phyloP scores from a whole-genome alignment of 37 sponge, comb jelly and placozoan species.

The Halisarca cf. caerulea region DNA sequence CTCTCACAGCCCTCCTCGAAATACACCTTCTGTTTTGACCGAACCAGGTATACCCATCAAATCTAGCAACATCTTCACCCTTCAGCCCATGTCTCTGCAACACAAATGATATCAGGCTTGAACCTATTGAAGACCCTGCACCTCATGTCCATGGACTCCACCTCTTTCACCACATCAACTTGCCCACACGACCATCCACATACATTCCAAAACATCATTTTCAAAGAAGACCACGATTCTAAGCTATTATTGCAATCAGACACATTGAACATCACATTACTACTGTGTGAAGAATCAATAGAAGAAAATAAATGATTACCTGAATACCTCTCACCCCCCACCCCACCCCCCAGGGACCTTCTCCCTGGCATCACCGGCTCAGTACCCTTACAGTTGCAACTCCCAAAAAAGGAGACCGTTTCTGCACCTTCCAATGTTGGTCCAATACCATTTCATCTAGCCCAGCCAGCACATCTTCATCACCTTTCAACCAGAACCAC shows the following conservation, averaged over 20 bases:
- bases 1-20: background rate
- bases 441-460: background rate
- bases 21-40: background rate
- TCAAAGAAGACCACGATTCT: background rate
- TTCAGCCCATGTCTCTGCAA: conserved; percentile 9
- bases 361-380: background rate
- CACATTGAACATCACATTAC: too few species aligned
- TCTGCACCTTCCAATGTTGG: background rate
- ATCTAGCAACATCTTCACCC: background rate
- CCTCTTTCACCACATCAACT: background rate
- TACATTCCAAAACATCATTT: conserved; percentile 16
- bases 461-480: background rate
- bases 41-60: conserved; percentile 11
- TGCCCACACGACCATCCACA: too few species aligned
- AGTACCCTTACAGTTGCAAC: background rate
- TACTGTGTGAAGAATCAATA: too few species aligned
- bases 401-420: background rate
- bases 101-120: background rate
- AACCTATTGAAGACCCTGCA: background rate
- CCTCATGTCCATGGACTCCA: background rate
- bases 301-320: too few species aligned
- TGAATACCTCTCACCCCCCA: too few species aligned
- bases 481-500: conserved; percentile 16
- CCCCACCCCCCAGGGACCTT: background rate
- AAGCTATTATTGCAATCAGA: too few species aligned